Evolutionary conservation across 2,797 vertebrate genomes (phyloP).

Genomic region (Emydoidea blandingii): DNA sequence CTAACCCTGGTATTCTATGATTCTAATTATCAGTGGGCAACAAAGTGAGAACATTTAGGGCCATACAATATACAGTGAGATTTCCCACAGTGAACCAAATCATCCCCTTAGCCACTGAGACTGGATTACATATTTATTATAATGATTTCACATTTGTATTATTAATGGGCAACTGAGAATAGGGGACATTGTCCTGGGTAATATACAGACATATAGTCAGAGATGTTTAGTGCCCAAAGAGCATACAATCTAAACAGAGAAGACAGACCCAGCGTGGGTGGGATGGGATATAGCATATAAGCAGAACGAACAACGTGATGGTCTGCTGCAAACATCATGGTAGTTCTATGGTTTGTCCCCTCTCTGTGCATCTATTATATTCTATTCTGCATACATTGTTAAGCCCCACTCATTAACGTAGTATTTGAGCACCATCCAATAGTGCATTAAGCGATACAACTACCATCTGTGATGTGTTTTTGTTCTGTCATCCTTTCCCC

Average conservation of each 20-base stretch:
- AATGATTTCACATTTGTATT: background rate
- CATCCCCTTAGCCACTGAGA: background rate
- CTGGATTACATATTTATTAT: background rate
- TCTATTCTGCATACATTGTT: background rate
- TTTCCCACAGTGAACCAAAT: background rate
- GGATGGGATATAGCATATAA: background rate
- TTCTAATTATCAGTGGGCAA: background rate
- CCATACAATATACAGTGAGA: background rate
- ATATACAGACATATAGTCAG: background rate
- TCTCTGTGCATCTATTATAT: background rate
- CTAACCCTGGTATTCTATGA: too few relatives aligned
- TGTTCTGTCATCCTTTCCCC: background rate
- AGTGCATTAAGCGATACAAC: background rate
- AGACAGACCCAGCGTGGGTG: background rate
- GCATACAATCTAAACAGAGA: background rate
- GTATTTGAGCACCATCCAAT: background rate
- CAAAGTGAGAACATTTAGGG: background rate
- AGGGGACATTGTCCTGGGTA: background rate
- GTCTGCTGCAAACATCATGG: background rate
- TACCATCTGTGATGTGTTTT: background rate
- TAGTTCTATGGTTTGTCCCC: rapidly evolving
- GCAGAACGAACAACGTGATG: background rate
- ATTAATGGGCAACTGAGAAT: background rate
- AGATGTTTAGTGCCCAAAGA: background rate
- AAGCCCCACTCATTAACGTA: background rate